Base-by-base conservation (phyloP, 2,888 invertebrate species). In the Oscheius myriophilus region DNA sequence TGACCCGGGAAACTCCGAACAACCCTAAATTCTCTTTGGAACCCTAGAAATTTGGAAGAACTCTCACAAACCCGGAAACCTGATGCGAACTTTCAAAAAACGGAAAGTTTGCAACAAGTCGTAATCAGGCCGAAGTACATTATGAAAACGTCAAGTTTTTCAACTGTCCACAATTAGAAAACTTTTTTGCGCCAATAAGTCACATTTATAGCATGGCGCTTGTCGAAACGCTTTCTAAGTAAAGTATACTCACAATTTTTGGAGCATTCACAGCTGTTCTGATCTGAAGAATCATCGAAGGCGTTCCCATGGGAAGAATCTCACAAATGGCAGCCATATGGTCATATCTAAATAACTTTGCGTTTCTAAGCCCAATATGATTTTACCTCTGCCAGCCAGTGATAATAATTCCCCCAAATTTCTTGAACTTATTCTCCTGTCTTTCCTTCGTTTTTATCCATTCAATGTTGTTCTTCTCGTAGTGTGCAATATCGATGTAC, bases 331-430 rank as follows among this genome's bases (percentile, higher is more conserved):
- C 85, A 7, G 88, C 86, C 79, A 87, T 87, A 74, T 89, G 89
- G 75, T 89, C 89, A 79, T 88, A 88, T 70, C 87, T 88, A 79
- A 87, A 88, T 23, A 49, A 55, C 26, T 41, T 2, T 25, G 11
- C 18, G 16, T 16, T 16, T 42, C 25, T 9, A 63, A 65, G n/a
- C 21, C 41, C n/a, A 9, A 61, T 11, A 86, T 66, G 25, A 76
- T 72, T 65, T 54, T 72, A 88, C 87, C 89, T 84, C 73, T 88
- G 88, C 89, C 89, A 89, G 23, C 89, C 89, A 45, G 89, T 89
- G 25, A 89, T 59, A 33, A 87, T 87, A 53, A 87, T 86, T 12
- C 89, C 89, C 45, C 86, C 76, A 70, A 88, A 84, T 26, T 75
- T 70, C n/a, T 58, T 66, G 70, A 76, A 78, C 62, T 79, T 76